Base-by-base conservation (phyloP, 2,888 invertebrate genomes). In the Theretra japonica region DNA sequence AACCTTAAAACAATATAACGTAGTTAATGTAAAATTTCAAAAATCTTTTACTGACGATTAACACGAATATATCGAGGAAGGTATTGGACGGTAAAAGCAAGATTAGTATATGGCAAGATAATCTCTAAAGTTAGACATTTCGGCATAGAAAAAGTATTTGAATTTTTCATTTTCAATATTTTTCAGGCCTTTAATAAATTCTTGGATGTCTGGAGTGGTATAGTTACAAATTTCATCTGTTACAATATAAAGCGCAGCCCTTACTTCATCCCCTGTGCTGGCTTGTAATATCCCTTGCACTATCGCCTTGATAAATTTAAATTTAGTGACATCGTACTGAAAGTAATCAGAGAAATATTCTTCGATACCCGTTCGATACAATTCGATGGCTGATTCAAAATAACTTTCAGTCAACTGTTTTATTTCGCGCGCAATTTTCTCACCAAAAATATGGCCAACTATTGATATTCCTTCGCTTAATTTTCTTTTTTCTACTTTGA, bases 361-460 rank as follows among this genome's bases (percentile, higher is more conserved):
- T 0, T 28, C 58, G 4, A 90, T 71, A 0, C 75, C 76, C 0
- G 30, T 30, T 3, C 75, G 75, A 69, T 90, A 90, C 4, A 89
- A 65, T 21, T 85, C 82, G 41, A 80, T 75, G 4, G 89, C 75
- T 0, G 89, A 86, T 58, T 83, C 79, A 68, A 87, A 91, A 72
- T 87, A 89, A 68, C 79, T 80, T 6, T 28, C 69, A 0, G 71
- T 79, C 4, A 90, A 75, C 30, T 85, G 80, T 5, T 78, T 75
- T 0, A 85, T 73, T 75, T 90, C 90, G 17, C 76, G 76, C 0
- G 82, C 82, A 30, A 90, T 79, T 60, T 85, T 84, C 21, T 81
- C 83, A 0, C 88, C 88, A 28, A 89, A 87, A 17, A 82, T 74
- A 15, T 77, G 75, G 6, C 89, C 90, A 1, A 91, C 86, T 2